A percentile compares a stretch with the other conserved stretches of the same genome.
These are phyloP conservation scores for Linnaemya vulpina DNA, from an alignment of 2,888 invertebrate species.

Conservation along the genomic window DNA sequence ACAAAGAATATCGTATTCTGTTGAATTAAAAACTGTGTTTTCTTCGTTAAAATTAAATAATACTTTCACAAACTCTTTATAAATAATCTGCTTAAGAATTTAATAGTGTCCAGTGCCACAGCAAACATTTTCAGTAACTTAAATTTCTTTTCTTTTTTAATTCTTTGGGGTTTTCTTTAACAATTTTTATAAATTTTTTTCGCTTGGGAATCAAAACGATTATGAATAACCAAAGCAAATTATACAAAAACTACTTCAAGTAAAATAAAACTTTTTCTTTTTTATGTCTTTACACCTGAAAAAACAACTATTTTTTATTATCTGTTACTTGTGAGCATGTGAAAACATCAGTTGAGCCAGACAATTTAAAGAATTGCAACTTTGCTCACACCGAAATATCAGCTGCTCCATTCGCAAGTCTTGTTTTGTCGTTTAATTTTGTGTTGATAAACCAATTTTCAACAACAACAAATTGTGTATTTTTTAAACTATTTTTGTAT, in stretches of 20 bases:
- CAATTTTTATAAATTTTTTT: background rate
- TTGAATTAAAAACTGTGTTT: no score
- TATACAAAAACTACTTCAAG: slow-evolving; percentile 18
- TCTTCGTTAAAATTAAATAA: background rate
- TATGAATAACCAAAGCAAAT: slow-evolving; percentile 32
- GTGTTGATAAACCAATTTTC: no score
- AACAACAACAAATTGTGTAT: no score
- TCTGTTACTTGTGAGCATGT: slow-evolving; percentile 10
- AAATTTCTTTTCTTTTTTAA: slow-evolving; percentile 32
- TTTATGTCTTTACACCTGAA: slow-evolving; percentile 45
- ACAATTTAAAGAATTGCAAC: slow-evolving; percentile 14
- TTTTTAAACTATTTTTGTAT: no score
- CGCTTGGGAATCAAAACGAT: slow-evolving; percentile 25
- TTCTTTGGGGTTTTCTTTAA: slow-evolving; percentile 1
- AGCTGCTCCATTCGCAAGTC: no score
- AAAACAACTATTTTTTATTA: slow-evolving; percentile 36
- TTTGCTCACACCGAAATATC: background rate
- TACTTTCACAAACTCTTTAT: slow-evolving; percentile 15
- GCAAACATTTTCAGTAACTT: background rate
- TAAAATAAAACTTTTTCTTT: slow-evolving; percentile 56
- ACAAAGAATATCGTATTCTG: no score
- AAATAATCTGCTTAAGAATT: slow-evolving; percentile 38
- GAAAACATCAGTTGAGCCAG: slow-evolving; percentile 19
- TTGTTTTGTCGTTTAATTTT: no score
- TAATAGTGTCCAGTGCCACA: background rate